These are phyloP conservation scores for Tachystola acroxantha DNA, from an alignment of 2,888 invertebrate species.

Conservation along the genomic window DNA sequence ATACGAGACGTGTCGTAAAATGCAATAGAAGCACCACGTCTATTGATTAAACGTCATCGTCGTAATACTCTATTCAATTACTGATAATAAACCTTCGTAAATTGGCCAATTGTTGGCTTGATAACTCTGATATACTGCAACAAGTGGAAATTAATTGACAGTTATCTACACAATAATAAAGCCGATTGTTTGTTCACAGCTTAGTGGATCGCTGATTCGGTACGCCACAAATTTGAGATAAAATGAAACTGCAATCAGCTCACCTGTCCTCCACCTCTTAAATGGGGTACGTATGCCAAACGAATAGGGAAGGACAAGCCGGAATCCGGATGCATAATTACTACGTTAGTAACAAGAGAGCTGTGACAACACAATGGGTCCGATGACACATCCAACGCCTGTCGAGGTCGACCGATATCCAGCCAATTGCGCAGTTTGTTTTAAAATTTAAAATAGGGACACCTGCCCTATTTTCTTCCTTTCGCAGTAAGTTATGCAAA, in stretches of 20 bases:
- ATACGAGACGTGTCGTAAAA: slow-evolving; percentile 40
- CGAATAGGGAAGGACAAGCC: slow-evolving; percentile 35
- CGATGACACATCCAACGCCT: slow-evolving; percentile 24
- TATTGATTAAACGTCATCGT: slow-evolving; percentile 7
- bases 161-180: slow-evolving; percentile 24
- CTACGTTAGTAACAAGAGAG: slow-evolving; percentile 19
- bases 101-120: slow-evolving; percentile 22
- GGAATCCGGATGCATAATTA: slow-evolving; percentile 45
- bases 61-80: neutral
- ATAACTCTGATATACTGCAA: slow-evolving; percentile 26
- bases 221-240: no score
- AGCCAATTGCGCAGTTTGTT: slow-evolving; percentile 46
- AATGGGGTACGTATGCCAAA: no score
- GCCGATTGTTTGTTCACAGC: no score
- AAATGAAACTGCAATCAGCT: no score
- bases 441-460: slow-evolving; percentile 7
- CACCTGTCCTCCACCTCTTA: no score
- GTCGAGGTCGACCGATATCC: slow-evolving; percentile 40
- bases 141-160: slow-evolving; percentile 29
- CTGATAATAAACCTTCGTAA: slow-evolving; percentile 17
- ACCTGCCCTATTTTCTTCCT: neutral
- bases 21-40: slow-evolving; percentile 25
- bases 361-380: slow-evolving; percentile 25
- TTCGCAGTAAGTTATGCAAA: slow-evolving; percentile 15
- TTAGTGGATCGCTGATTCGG: no score